Percentiles rank a stretch among this genome's conserved stretches.
phyloP scores from a whole-genome alignment of 2,888 invertebrate species.

The Cataglyphis albicans region DNA sequence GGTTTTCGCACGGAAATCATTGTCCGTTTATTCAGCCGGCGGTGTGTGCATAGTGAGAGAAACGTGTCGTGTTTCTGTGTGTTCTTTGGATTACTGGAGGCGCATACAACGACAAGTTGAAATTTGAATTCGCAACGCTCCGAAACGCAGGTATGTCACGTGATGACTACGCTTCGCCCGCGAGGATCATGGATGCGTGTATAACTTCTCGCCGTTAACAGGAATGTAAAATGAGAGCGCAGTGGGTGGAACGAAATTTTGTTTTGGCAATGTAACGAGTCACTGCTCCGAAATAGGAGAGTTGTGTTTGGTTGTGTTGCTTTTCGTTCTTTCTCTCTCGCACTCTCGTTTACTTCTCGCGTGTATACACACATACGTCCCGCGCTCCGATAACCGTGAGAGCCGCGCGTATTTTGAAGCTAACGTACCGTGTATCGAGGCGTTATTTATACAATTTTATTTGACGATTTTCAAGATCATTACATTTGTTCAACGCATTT shows the following conservation, averaged over 20 bases:
- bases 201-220: neutral
- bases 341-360: neutral
- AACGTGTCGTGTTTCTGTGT: constrained; percentile 8
- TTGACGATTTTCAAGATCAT: constrained; percentile 21
- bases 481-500: neutral
- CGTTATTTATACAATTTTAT: constrained; percentile 33
- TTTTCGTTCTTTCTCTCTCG: constrained; percentile 14
- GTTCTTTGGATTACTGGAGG: constrained; percentile 47
- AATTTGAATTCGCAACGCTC: constrained; percentile 9
- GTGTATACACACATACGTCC: neutral
- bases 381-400: constrained; percentile 14
- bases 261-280: constrained; percentile 18
- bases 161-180: neutral
- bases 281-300: constrained; percentile 16
- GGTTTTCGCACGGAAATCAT: constrained; percentile 29
- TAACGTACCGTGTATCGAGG: neutral
- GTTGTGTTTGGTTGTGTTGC: neutral
- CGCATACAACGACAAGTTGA: neutral
- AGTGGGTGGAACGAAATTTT: neutral
- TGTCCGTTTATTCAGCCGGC: neutral
- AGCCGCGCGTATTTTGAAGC: constrained; percentile 19
- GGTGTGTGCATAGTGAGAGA: constrained; percentile 13
- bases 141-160: constrained; percentile 30
- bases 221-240: constrained; percentile 24
- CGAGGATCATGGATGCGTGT: neutral